Evolutionary conservation across 2,113 vertebrate genomes (phyloP).

Genomic region (Indicator maculatus): DNA sequence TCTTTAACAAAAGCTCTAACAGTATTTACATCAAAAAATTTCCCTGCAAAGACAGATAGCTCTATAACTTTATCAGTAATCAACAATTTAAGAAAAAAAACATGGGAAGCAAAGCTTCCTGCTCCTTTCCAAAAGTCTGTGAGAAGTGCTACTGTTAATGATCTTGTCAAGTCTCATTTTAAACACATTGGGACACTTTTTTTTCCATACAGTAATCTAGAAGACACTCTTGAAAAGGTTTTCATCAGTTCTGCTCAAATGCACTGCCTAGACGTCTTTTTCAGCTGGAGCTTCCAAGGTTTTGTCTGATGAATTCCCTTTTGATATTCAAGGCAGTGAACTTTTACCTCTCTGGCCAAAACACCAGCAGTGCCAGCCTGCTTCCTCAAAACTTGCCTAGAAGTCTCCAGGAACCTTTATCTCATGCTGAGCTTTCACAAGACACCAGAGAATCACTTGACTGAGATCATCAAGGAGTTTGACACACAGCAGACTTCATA

Average conservation of each 20-base stretch:
- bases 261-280: neutral
- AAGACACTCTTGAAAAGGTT: neutral
- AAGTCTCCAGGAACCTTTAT: conserved; percentile 46
- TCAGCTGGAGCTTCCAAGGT: neutral
- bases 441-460: neutral
- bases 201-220: neutral
- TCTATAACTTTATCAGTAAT: neutral
- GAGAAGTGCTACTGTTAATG: neutral
- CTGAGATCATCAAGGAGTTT: conserved; percentile 51
- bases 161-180: neutral
- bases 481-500: conserved; percentile 33
- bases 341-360: conserved; percentile 26
- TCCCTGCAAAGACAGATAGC: neutral
- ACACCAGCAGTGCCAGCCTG: neutral
- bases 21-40: neutral
- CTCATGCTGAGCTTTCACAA: conserved; percentile 45
- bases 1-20: neutral
- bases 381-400: conserved; percentile 1
- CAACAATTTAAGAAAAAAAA: neutral
- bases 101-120: neutral
- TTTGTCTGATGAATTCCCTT: conserved; percentile 7
- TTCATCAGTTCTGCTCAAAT: neutral
- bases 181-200: neutral
- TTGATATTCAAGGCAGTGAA: conserved; percentile 20
- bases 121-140: neutral